phyloP scores from a whole-genome alignment of 2,888 invertebrate species.

The Eupithecia subumbrata region DNA sequence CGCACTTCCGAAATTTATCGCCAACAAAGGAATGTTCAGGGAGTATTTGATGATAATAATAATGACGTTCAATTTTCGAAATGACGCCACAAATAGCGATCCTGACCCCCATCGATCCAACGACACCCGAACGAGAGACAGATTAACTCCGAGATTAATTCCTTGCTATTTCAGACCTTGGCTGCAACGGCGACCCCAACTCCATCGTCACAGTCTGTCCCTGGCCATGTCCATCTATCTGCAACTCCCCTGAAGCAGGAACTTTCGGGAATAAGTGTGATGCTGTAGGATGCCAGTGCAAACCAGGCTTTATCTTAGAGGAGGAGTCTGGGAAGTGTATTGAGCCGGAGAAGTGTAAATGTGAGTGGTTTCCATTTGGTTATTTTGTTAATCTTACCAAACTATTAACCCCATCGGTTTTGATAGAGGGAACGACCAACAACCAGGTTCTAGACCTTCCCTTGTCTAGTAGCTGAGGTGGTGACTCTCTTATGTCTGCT shows the following conservation, averaged over 20 bases:
- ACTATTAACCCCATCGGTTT: not conserved
- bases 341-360: slow-evolving; percentile 48
- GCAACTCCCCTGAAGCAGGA: slow-evolving; percentile 47
- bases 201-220: slow-evolving; percentile 48
- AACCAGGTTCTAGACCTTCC: not conserved
- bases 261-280: slow-evolving; percentile 40
- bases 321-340: slow-evolving; percentile 48
- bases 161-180: slow-evolving; percentile 19
- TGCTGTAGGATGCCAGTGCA: slow-evolving; percentile 49
- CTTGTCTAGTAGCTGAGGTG: no score
- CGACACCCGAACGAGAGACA: no score
- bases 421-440: not conserved
- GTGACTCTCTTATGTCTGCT: no score
- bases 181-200: slow-evolving; percentile 51
- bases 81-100: no score
- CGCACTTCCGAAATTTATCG: no score
- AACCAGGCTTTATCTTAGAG: slow-evolving; percentile 46
- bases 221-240: slow-evolving; percentile 48
- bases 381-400: not conserved
- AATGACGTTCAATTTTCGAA: no score
- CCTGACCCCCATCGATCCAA: no score
- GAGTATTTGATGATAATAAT: no score
- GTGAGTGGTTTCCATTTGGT: slow-evolving; percentile 10
- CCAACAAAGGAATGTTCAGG: no score
- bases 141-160: no score